Base-by-base conservation (phyloP, 2,888 invertebrate genomes). In the Tinea pellionella region DNA sequence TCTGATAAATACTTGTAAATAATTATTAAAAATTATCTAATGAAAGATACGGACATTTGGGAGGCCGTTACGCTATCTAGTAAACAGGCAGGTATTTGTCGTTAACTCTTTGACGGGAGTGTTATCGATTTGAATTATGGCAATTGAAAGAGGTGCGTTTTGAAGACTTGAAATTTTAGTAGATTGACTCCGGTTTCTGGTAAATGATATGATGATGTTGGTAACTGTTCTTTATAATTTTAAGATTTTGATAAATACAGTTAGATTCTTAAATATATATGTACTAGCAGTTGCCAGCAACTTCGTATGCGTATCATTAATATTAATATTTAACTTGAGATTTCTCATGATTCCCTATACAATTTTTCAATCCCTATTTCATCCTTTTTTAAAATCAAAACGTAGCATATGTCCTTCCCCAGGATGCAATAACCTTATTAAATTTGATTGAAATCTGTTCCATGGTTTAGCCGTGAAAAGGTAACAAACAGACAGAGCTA, bases 1-100 rank as follows among this genome's bases (percentile, higher is more conserved):
- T 86, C 85, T 75, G 86, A 85, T 86, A 83, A 77, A 75, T 74
- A 72, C 72, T 77, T 77, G 78, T 82, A 80, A 82, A 85, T 86
- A 82, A 84, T 85, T 85, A 85, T 84, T 78, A 84, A 85, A 84
- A 84, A 83, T 81, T 79, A 83, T 84, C 81, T 72, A 74, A 76
- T 69, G 74, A 70, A 71, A 77, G 83, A 84, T 84, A 82, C 75
- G 78, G 73, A 78, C 81, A 76, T 84, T 85, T 84, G 82, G 80
- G 80, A 77, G 79, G 71, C 78, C 79, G 80, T 80, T 76, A 72
- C 68, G 73, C 78, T 86, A 86, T 86, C 86, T 82, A 64, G 32
- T 30, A 9, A 57, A 55, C 55, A 57, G 59, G 59, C 30, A 65
- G 77, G 82, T 83, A 84, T 84, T 86, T 85, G 86, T 85, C 82